phyloP scores from a whole-genome alignment of 2,888 invertebrate genomes.

The Caenorhabditis sp. region DNA sequence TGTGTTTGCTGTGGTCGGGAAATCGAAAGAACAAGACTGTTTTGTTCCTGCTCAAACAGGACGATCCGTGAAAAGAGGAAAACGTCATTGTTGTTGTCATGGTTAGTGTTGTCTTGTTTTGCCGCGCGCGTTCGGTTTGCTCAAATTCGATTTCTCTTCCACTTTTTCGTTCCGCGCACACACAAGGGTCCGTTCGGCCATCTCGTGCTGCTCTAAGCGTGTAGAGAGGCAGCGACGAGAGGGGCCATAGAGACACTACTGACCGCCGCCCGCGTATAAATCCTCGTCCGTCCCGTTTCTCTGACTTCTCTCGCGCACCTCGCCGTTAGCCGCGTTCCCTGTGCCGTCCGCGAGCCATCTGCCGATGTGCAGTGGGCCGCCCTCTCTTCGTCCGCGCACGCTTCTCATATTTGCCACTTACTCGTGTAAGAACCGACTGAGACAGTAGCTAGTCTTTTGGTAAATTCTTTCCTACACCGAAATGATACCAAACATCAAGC shows the following conservation, averaged over 20 bases:
- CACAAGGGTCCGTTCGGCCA: conserved; percentile 12
- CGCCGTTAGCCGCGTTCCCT: conserved; percentile 28
- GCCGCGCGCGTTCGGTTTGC: conserved; percentile 15
- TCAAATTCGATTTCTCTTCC: conserved; percentile 30
- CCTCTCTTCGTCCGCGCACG: conserved; percentile 12
- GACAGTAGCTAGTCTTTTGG: conserved; percentile 22
- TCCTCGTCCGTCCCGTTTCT: conserved; percentile 31
- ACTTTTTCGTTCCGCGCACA: conserved; percentile 21
- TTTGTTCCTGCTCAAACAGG: conserved; percentile 20
- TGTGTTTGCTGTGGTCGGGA: conserved; percentile 16
- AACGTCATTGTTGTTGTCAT: conserved; percentile 39
- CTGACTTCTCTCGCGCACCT: conserved; percentile 36
- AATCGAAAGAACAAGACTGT: conserved; percentile 35
- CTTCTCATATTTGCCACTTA: conserved; percentile 49
- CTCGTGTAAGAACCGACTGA: conserved; percentile 44
- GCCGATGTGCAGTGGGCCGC: conserved; percentile 41
- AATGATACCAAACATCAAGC: conserved; percentile 8
- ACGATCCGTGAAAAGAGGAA: not conserved
- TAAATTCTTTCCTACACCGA: not conserved
- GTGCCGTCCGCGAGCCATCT: conserved; percentile 49
- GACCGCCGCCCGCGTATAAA: conserved; percentile 39
- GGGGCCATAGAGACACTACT: conserved; percentile 16
- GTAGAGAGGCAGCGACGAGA: conserved; percentile 7
- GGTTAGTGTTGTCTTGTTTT: conserved; percentile 28
- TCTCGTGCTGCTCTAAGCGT: conserved; percentile 23